phyloP scores from a whole-genome alignment of 2,113 vertebrate species.

The Bungarus multicinctus region DNA sequence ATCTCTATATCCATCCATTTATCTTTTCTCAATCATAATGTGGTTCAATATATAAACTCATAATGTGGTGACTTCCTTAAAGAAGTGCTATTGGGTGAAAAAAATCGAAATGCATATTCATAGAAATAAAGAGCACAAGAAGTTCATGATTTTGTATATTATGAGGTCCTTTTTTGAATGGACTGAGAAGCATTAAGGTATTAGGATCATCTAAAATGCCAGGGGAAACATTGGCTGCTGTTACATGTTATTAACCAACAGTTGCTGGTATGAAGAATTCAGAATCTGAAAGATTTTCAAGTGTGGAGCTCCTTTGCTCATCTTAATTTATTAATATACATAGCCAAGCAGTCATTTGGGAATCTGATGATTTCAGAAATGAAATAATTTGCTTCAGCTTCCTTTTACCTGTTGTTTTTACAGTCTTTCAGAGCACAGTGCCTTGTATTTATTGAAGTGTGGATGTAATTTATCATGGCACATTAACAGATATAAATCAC shows the following conservation, averaged over 20 bases:
- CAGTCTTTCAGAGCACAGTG: conserved; percentile 10
- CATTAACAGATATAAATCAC: neutral
- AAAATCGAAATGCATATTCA: accelerated
- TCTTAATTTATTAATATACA: neutral
- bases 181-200: neutral
- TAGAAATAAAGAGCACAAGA: neutral
- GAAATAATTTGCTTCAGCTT: conserved; percentile 11
- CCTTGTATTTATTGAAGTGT: conserved; percentile 8
- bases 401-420: conserved; percentile 29
- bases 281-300: neutral
- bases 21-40: neutral
- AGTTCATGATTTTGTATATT: neutral
- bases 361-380: neutral
- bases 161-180: neutral
- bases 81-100: neutral
- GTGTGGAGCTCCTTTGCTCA: neutral
- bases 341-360: neutral
- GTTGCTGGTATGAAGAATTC: neutral
- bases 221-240: neutral
- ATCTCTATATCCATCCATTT: neutral
- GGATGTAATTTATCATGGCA: neutral
- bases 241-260: neutral
- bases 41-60: neutral
- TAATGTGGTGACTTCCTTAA: neutral
- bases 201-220: neutral